These are phyloP conservation scores for Gymnoscopelus braueri DNA, from an alignment of 2,797 vertebrate species.

Conservation along the genomic window DNA sequence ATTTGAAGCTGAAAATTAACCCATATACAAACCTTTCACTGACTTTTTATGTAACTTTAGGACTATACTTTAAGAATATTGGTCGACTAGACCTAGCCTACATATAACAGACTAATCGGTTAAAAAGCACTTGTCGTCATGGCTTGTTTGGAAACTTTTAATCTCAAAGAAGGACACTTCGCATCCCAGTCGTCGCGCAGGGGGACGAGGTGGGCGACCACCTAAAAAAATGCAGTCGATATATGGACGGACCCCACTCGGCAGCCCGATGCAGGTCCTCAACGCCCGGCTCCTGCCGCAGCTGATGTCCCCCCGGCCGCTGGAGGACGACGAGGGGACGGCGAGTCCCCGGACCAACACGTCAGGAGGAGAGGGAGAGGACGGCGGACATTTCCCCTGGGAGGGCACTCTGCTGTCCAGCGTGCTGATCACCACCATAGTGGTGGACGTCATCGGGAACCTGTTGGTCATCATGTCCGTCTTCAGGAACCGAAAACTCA, in stretches of 20 bases:
- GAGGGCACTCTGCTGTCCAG: slow-evolving; percentile 77
- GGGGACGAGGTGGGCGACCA: not conserved
- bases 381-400: slow-evolving; percentile 75
- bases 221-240: slow-evolving; percentile 3
- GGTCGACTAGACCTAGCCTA: no score
- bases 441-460: slow-evolving; percentile 86
- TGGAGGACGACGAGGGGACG: slow-evolving; percentile 64
- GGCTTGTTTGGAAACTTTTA: slow-evolving; percentile 2
- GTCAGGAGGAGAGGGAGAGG: slow-evolving; percentile 46
- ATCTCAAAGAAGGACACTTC: slow-evolving; percentile 10
- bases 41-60: no score
- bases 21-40: no score
- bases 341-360: slow-evolving; percentile 52
- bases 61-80: no score
- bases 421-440: slow-evolving; percentile 85
- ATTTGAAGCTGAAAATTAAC: no score
- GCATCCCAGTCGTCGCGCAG: not conserved
- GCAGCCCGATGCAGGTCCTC: slow-evolving; percentile 55
- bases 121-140: not conserved
- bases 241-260: slow-evolving; percentile 3
- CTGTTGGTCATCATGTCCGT: slow-evolving; percentile 87
- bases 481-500: slow-evolving; percentile 87
- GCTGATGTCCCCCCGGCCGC: slow-evolving; percentile 69
- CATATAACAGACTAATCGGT: no score
- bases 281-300: slow-evolving; percentile 67